Percentiles rank a stretch among this genome's conserved stretches.
These are phyloP conservation scores for Guaruba guarouba DNA, from an alignment of 2,113 vertebrate species.

Conservation along the genomic window DNA sequence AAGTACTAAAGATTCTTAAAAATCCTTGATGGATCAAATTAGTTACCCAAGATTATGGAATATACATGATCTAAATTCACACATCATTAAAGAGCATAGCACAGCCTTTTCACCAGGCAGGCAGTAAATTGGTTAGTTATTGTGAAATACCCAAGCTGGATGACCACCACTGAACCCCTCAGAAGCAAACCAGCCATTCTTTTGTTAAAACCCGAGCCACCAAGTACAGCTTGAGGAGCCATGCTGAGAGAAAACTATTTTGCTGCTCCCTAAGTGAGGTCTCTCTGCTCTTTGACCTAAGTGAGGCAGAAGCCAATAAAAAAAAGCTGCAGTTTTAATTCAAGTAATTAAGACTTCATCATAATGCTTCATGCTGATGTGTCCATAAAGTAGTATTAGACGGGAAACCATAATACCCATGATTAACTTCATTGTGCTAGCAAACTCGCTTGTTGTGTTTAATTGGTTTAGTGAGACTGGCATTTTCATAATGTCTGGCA, in stretches of 20 bases:
- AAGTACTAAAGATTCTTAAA: background rate
- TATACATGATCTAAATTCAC: background rate
- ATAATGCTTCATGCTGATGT: background rate
- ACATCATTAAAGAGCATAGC: background rate
- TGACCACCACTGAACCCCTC: background rate
- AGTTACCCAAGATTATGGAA: background rate
- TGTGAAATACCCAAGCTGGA: background rate
- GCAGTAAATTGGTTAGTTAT: background rate
- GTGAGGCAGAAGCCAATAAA: background rate
- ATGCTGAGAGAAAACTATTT: background rate
- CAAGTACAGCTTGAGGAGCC: background rate
- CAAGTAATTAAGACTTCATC: background rate
- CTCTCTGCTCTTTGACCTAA: background rate
- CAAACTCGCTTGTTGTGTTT: background rate
- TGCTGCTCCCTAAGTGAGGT: background rate
- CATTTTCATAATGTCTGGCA: background rate
- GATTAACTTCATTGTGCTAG: background rate
- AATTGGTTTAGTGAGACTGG: background rate
- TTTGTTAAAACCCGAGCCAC: background rate
- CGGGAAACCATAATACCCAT: background rate
- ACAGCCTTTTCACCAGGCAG: background rate
- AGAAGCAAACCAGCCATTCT: background rate
- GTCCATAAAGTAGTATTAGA: background rate
- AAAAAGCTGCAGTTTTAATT: background rate
- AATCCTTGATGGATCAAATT: background rate